Conservation (phyloP, 2,797 vertebrate species). For the Hafferia zeledoni region DNA sequence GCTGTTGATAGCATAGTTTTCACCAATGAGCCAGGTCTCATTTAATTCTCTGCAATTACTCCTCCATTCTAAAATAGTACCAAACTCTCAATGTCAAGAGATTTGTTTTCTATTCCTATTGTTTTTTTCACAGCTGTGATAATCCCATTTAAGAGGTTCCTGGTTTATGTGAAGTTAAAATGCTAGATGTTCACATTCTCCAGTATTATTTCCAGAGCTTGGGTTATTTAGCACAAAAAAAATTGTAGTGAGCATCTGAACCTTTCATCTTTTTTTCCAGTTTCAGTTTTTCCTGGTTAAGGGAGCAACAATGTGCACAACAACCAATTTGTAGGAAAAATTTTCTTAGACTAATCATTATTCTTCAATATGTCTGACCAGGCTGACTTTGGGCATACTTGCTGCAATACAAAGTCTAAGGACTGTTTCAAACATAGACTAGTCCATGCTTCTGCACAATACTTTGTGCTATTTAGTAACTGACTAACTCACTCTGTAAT, state of each 20-base stretch:
- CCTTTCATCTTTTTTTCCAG: background rate
- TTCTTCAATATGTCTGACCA: background rate
- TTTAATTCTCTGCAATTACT: background rate
- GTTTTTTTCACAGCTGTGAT: background rate
- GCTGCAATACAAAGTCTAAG: background rate
- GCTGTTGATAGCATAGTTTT: background rate
- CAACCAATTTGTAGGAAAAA: background rate
- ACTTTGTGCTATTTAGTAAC: background rate
- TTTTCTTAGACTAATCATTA: background rate
- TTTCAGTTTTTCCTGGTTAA: background rate
- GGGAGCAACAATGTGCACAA: background rate
- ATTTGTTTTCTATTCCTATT: background rate
- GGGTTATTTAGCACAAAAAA: background rate
- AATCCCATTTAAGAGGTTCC: background rate
- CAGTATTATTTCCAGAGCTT: background rate
- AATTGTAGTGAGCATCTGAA: background rate
- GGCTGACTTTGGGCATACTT: background rate
- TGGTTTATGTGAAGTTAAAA: background rate
- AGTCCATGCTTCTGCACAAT: background rate
- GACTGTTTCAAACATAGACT: background rate
- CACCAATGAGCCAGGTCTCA: background rate
- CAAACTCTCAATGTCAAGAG: background rate
- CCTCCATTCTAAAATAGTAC: background rate
- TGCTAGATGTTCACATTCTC: background rate
- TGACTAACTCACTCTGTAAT: background rate